Conservation (phyloP, 2,113 vertebrate species). For the Pholis gunnellus region DNA sequence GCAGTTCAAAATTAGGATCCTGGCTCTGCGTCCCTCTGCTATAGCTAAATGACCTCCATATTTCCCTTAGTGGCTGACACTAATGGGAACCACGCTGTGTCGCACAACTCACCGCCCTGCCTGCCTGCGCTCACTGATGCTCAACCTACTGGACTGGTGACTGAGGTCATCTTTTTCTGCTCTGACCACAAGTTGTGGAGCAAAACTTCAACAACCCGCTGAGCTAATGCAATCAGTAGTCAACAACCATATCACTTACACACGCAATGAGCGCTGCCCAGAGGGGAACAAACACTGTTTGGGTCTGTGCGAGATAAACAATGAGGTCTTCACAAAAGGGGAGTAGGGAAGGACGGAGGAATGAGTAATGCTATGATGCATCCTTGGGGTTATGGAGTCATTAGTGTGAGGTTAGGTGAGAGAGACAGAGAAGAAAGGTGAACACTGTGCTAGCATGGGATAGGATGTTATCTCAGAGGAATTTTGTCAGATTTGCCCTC, state of each 20-base stretch:
- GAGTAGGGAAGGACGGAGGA: conserved; percentile 25
- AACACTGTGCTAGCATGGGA: conserved; percentile 45
- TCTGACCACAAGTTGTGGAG: conserved; percentile 72
- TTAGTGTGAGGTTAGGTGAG: conserved; percentile 36
- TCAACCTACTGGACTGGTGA: conserved; percentile 64
- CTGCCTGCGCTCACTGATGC: conserved; percentile 46
- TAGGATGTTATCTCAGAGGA: conserved; percentile 58
- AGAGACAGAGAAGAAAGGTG: conserved; percentile 28
- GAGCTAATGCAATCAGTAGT: conserved; percentile 80
- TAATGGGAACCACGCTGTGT: conserved; percentile 76
- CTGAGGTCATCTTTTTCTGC: conserved; percentile 67
- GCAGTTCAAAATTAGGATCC: conserved; percentile 61
- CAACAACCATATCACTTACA: conserved; percentile 74
- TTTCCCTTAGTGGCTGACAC: conserved; percentile 71
- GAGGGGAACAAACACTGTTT: conserved; percentile 35
- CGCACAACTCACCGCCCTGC: conserved; percentile 50
- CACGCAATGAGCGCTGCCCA: conserved; percentile 40
- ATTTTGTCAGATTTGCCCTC: conserved; percentile 49
- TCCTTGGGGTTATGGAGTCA: conserved; percentile 48
- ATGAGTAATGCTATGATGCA: conserved; percentile 35
- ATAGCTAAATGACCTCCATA: conserved; percentile 74
- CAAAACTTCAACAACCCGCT: conserved; percentile 77
- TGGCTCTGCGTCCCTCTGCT: conserved; percentile 30
- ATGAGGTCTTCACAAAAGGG: conserved; percentile 42
- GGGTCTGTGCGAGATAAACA: conserved; percentile 52